These are phyloP conservation scores for Tetragonula carbonaria DNA, from an alignment of 2,888 invertebrate species.

Conservation along the genomic window DNA sequence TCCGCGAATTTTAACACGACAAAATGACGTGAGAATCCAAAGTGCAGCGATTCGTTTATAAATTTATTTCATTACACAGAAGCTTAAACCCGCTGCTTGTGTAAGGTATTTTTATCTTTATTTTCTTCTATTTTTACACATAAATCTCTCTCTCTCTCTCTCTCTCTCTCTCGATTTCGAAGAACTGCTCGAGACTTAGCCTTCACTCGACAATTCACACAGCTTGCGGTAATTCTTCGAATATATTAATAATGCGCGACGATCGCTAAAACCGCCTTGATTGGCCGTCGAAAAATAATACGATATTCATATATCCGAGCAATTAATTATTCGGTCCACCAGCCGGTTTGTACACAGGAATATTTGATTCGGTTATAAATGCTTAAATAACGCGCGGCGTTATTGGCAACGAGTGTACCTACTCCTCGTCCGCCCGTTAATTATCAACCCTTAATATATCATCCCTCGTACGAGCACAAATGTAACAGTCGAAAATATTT, in stretches of 20 bases:
- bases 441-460: background rate
- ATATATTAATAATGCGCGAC: background rate
- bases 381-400: background rate
- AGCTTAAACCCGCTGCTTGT: too few species aligned
- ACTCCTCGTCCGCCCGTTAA: background rate
- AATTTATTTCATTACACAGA: too few species aligned
- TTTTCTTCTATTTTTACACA: too few species aligned
- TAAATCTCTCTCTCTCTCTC: too few species aligned
- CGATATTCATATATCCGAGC: background rate
- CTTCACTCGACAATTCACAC: background rate
- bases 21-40: too few species aligned
- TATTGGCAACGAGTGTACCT: background rate
- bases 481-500: background rate
- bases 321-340: background rate
- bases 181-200: background rate
- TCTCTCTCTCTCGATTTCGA: too few species aligned
- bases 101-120: too few species aligned
- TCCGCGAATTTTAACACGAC: background rate
- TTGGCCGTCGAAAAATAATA: background rate
- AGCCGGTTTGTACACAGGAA: background rate
- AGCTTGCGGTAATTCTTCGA: background rate
- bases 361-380: constrained; percentile 5
- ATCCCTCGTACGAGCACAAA: background rate
- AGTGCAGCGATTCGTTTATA: too few species aligned
- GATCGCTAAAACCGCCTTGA: background rate